Evolutionary conservation across 2,888 invertebrate genomes (phyloP).

Genomic region (Neoitamus cyanurus): DNA sequence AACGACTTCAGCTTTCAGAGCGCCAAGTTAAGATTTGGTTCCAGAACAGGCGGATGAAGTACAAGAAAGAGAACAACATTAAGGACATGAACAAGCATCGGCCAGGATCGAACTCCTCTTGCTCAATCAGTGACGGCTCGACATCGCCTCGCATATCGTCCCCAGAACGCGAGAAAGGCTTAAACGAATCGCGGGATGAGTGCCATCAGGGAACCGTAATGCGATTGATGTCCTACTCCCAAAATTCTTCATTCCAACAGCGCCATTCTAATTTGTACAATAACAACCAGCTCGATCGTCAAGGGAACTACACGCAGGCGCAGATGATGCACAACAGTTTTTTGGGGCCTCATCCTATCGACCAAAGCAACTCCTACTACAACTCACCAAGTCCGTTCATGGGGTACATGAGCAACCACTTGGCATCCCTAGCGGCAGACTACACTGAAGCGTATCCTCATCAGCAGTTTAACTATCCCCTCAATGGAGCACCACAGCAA

Average conservation of each 20-base stretch:
- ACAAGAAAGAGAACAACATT: constrained; percentile 73
- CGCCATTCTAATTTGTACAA: neutral
- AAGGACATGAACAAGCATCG: constrained; percentile 22
- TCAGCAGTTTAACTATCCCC: neutral
- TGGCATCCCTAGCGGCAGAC: neutral
- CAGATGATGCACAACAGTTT: neutral
- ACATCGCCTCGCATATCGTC: constrained; percentile 25
- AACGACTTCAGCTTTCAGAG: constrained; percentile 88
- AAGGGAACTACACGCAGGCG: neutral
- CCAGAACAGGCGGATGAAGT: constrained; percentile 84
- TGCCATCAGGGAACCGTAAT: constrained; percentile 52
- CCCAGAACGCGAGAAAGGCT: neutral
- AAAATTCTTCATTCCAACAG: constrained; percentile 18
- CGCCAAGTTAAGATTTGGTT: constrained; percentile 90
- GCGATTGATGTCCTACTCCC: constrained; percentile 52
- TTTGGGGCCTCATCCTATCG: neutral
- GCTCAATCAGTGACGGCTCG: constrained; percentile 22
- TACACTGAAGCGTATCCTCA: neutral
- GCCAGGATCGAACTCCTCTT: constrained; percentile 39
- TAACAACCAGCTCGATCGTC: neutral
- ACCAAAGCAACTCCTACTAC: neutral
- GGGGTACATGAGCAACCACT: neutral
- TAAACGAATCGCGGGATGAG: neutral
- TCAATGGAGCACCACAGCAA: neutral
- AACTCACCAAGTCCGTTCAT: neutral